Evolutionary conservation across 2,888 invertebrate species (phyloP), one percentile per base, ranked within the genome.

Genomic region (Synergus japonicus): DNA sequence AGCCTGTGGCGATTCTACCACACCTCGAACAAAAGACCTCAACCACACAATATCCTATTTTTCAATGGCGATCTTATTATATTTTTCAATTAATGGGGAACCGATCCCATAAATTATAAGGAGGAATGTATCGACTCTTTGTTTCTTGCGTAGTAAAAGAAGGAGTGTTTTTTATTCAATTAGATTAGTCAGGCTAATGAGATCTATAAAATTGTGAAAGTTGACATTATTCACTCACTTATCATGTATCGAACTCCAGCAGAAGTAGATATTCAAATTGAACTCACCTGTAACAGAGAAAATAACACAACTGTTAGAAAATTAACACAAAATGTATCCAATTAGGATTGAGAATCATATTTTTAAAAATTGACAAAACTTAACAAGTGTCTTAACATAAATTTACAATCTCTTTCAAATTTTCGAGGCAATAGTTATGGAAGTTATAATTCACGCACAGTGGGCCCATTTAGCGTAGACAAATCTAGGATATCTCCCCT

Each of bases 71-170:
- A 54, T 73, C 54, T 49, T 49, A 46, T 73, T 73, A 58, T 73
- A 49, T 49, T 73, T 73, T 73, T 73, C 73, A 73, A 73, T 73
- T 73, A 73, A 73, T 73, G 37, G 73, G 49, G n/a, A 58, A 54
- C 37, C 73, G 73, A 73, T 8, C 54, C n/a, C 54, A 73, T 73
- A 41, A 73, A 73, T 69, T 49, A 7, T 49, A 10, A 15, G 7
- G 29, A 15, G 46, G 3, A 58, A 58, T 58, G 10, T 58, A 18
- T 18, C 58, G 18, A 58, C 10, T 58, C 58, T 58, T 58, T 9
- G n/a, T 58, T 18, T 58, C 4, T 58, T 58, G 58, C 18, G 1
- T 3, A 18, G 58, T 58, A 8, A 18, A 58, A 58, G 18, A 18
- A 5, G 37, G 37, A 7, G 37, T 37, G 5, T 37, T 37, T 37